Conservation (phyloP, 2,888 invertebrate genomes). For the Automeris io region DNA sequence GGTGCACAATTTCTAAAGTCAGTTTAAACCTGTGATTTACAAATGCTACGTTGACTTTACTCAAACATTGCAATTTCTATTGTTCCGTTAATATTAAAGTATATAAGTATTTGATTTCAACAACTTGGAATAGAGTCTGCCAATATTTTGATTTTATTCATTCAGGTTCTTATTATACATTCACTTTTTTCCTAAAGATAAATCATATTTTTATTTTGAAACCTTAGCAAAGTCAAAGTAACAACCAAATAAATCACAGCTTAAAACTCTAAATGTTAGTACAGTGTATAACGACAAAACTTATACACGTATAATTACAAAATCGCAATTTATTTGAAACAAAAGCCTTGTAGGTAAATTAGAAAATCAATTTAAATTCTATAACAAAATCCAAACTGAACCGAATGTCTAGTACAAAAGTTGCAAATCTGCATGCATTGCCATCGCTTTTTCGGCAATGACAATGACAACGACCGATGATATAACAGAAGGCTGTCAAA, state of each 20-base stretch:
- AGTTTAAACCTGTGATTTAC: too few species aligned
- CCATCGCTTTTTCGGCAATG: slow-evolving; percentile 69
- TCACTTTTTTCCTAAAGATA: too few species aligned
- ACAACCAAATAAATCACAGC: not conserved
- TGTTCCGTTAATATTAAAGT: too few species aligned
- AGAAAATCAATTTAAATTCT: slow-evolving; percentile 20
- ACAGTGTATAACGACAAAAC: slow-evolving; percentile 12
- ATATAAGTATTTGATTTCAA: too few species aligned
- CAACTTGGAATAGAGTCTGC: too few species aligned
- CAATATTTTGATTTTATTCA: too few species aligned
- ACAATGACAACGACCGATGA: slow-evolving; percentile 75
- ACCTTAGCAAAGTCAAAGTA: not conserved
- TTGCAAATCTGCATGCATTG: slow-evolving; percentile 47
- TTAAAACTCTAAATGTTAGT: slow-evolving; percentile 7
- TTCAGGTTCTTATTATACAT: too few species aligned
- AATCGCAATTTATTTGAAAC: slow-evolving; percentile 19
- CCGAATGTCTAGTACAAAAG: slow-evolving; percentile 40
- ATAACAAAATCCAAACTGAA: slow-evolving; percentile 40
- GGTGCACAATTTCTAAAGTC: too few species aligned
- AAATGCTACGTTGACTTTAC: too few species aligned
- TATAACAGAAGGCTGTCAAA: slow-evolving; percentile 77
- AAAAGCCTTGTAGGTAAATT: slow-evolving; percentile 20
- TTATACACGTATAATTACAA: slow-evolving; percentile 14
- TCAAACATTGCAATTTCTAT: too few species aligned
- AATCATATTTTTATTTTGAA: not conserved